A percentile compares a stretch with the other conserved stretches of the same genome.
Evolutionary conservation across 1,140 invertebrate species (phyloP).

Genomic region (Zaprionus inermis): DNA sequence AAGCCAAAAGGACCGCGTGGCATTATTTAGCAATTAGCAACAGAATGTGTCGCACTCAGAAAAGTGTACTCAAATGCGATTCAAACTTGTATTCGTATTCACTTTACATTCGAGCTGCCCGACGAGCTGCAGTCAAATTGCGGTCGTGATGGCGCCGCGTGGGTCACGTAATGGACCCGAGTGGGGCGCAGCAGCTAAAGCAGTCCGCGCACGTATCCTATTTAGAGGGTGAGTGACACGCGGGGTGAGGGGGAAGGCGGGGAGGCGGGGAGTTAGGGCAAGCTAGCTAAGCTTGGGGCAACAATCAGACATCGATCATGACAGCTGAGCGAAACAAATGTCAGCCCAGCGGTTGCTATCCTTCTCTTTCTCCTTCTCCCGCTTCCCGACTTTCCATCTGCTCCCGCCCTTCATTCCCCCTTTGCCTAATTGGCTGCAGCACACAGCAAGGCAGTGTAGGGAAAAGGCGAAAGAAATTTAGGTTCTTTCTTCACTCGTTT

Average conservation of each 20-base stretch:
- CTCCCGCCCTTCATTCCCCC: not conserved
- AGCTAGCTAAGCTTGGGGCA: not conserved
- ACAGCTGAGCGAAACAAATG: conserved; percentile 36
- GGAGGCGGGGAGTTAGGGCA: not conserved
- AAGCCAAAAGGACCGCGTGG: not conserved
- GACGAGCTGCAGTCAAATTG: conserved; percentile 12
- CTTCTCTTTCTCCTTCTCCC: not conserved
- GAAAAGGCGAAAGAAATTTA: conserved; percentile 11
- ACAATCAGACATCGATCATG: conserved; percentile 45
- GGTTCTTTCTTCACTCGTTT: not conserved
- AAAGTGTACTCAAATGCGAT: not conserved
- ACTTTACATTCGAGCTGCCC: not conserved
- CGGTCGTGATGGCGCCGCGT: conserved; percentile 3
- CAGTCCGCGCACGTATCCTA: conserved; percentile 35
- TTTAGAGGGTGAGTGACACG: conserved; percentile 8
- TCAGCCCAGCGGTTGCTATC: conserved; percentile 8
- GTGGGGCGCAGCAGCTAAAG: conserved; percentile 2
- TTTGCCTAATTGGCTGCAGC: conserved; percentile 33
- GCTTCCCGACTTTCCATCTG: not conserved
- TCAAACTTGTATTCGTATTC: conserved; percentile 1
- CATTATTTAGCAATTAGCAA: not conserved
- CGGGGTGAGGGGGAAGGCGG: not conserved
- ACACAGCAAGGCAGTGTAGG: not conserved
- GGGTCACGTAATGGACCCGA: conserved; percentile 22
- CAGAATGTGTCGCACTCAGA: not conserved